Conservation (phyloP, 2,113 vertebrate genomes). For the Sturnira hondurensis region DNA sequence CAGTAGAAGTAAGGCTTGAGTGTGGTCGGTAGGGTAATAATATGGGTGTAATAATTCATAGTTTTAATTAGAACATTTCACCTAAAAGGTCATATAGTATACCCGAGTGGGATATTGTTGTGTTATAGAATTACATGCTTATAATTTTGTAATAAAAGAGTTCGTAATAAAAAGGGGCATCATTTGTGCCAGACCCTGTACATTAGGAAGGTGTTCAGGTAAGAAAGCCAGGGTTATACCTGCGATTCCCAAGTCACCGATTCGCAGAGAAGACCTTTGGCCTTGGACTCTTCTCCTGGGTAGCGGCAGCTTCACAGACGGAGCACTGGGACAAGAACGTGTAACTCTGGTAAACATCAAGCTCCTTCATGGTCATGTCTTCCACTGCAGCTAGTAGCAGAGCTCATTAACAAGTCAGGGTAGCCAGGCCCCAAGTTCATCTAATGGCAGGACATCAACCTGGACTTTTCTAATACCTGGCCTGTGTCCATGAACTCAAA, state of each 20-base stretch:
- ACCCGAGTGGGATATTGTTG: too few relatives aligned
- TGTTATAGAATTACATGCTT: too few relatives aligned
- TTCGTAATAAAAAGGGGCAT: too few relatives aligned
- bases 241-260: not conserved
- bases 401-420: not conserved
- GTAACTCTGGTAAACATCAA: not conserved
- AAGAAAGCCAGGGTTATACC: not conserved
- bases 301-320: not conserved
- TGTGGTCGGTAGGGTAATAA: too few relatives aligned
- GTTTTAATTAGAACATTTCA: too few relatives aligned
- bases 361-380: not conserved
- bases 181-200: too few relatives aligned
- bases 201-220: not conserved
- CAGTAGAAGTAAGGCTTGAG: too few relatives aligned
- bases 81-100: too few relatives aligned
- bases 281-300: not conserved
- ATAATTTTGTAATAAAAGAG: too few relatives aligned
- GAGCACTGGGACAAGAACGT: not conserved
- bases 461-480: not conserved
- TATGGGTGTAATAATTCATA: too few relatives aligned
- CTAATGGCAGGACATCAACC: not conserved
- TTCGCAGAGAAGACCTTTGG: not conserved
- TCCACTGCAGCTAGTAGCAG: not conserved
- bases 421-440: not conserved
- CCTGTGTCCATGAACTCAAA: constrained; percentile 1